Percentiles rank a stretch among this genome's conserved stretches.
These are phyloP conservation scores for Scaptodrosophila latifasciaeformis DNA, from an alignment of 2,888 invertebrate species.

Conservation along the genomic window DNA sequence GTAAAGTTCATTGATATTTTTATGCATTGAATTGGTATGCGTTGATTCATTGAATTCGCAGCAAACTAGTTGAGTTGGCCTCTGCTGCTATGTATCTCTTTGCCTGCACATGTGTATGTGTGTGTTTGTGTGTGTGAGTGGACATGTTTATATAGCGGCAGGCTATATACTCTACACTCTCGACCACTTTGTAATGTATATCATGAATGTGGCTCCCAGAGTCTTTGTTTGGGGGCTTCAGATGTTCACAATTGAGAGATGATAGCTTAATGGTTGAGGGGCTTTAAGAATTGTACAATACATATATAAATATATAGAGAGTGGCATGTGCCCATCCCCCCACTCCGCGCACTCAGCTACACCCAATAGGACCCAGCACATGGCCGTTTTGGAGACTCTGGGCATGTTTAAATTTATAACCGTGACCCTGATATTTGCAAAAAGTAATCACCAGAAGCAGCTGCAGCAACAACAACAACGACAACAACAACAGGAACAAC, in stretches of 20 bases:
- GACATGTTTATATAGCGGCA: background rate
- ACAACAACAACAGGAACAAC: conserved; percentile 25
- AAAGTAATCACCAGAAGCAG: too few species aligned
- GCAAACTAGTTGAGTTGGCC: conserved; percentile 37
- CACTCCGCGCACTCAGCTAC: background rate
- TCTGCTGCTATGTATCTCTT: too few species aligned
- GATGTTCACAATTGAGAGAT: too few species aligned
- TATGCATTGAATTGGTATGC: conserved; percentile 60
- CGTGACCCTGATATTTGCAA: conserved; percentile 73
- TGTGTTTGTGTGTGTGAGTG: background rate
- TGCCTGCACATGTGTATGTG: background rate
- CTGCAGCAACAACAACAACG: conserved; percentile 25
- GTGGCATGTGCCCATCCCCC: background rate
- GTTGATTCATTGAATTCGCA: conserved; percentile 67
- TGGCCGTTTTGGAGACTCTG: conserved; percentile 63
- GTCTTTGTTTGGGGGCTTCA: too few species aligned
- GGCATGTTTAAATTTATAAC: conserved; percentile 71
- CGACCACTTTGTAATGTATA: background rate
- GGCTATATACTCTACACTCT: background rate
- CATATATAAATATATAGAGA: too few species aligned
- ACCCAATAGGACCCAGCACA: conserved; percentile 1
- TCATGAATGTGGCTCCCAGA: background rate
- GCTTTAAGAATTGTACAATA: too few species aligned
- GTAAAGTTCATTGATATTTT: conserved; percentile 73
- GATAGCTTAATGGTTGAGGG: too few species aligned